A percentile compares a stretch with the other conserved stretches of the same genome.
These are phyloP conservation scores for Peromyscus californicus DNA, from an alignment of 2,113 vertebrate genomes.

Conservation along the genomic window DNA sequence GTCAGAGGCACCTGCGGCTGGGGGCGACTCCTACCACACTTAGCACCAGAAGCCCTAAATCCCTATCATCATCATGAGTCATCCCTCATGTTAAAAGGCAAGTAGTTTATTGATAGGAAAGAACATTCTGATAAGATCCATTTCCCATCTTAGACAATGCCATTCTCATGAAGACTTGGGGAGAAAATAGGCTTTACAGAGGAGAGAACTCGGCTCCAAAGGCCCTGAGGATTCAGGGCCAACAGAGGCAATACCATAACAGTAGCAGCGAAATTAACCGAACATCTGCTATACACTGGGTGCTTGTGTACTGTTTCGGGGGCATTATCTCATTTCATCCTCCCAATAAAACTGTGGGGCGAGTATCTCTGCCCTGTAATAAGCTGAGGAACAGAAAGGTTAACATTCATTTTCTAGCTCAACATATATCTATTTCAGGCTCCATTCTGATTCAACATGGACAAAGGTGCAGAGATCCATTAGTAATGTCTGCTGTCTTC, in stretches of 20 bases:
- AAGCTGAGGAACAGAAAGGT: background rate
- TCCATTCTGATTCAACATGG: background rate
- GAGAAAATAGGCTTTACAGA: background rate
- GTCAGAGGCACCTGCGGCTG: too few species aligned
- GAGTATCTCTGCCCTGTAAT: background rate
- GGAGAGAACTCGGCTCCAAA: background rate
- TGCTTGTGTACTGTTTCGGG: background rate
- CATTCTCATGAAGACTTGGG: background rate
- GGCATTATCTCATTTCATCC: background rate
- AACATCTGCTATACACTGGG: background rate
- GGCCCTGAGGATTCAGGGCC: background rate
- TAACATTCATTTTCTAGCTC: background rate
- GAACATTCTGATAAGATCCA: background rate
- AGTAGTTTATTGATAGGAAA: background rate
- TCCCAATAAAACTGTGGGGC: background rate
- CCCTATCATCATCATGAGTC: background rate
- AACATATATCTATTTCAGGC: background rate
- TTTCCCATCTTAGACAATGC: background rate
- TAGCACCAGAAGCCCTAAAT: background rate
- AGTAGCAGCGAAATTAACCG: accelerated
- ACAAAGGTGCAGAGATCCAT: background rate
- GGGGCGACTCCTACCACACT: too few species aligned
- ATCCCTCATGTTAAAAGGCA: background rate
- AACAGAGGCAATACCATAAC: background rate
- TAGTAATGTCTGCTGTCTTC: background rate